A percentile compares a stretch with the other conserved stretches of the same genome.
Evolutionary conservation across 2,797 vertebrate genomes (phyloP).

Genomic region (Smutsia gigantea): DNA sequence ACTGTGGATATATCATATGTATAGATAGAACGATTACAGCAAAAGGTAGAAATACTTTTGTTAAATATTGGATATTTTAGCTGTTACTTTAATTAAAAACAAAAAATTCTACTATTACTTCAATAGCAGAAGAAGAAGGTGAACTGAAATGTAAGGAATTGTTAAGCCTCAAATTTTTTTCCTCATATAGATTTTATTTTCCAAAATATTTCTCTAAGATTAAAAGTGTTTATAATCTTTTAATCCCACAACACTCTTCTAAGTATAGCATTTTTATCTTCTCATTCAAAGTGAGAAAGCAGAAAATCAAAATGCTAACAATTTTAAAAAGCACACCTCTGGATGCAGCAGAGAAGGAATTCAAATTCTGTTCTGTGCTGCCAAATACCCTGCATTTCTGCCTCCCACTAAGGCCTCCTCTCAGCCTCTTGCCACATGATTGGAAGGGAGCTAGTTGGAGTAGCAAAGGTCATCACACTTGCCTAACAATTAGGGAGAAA

Average conservation of each 20-base stretch:
- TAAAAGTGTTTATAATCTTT: neutral
- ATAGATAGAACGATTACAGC: neutral
- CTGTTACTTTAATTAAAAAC: constrained; percentile 1
- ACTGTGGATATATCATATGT: neutral
- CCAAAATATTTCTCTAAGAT: neutral
- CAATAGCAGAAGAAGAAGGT: neutral
- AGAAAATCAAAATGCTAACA: constrained; percentile 26
- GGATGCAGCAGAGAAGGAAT: neutral
- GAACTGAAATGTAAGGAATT: neutral
- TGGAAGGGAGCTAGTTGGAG: neutral
- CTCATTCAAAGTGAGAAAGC: neutral
- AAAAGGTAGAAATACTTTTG: neutral
- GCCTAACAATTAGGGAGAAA: neutral
- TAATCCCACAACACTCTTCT: neutral
- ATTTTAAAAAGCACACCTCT: neutral
- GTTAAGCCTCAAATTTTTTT: neutral
- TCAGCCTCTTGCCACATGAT: neutral
- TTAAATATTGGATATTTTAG: neutral
- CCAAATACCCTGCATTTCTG: neutral
- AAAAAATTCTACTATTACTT: neutral
- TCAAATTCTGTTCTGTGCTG: neutral
- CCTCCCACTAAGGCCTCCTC: neutral
- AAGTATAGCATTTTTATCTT: neutral
- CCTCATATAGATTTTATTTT: neutral
- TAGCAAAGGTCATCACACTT: neutral